phyloP scores from a whole-genome alignment of 1,140 invertebrate species.

The Cylas formicarius region DNA sequence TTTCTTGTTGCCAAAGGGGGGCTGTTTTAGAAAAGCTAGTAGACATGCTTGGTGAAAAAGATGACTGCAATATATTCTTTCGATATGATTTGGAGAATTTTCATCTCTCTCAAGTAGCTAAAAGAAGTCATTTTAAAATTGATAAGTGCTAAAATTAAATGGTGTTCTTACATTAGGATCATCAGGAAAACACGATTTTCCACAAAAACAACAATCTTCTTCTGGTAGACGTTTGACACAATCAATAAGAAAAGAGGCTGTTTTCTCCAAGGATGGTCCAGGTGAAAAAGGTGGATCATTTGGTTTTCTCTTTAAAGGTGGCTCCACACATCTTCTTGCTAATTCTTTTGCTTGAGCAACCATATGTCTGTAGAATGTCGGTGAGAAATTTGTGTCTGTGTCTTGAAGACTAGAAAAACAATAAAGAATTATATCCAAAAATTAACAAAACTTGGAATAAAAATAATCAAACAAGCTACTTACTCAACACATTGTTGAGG shows the following conservation, averaged over 20 bases:
- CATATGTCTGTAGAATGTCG: slow-evolving; percentile 54
- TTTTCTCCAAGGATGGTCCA: slow-evolving; percentile 53
- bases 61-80: slow-evolving; percentile 70
- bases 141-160: slow-evolving; percentile 7
- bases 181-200: slow-evolving; percentile 51
- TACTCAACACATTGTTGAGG: slow-evolving; percentile 52
- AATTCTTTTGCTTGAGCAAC: slow-evolving; percentile 61
- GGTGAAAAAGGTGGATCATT: slow-evolving; percentile 52
- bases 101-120: slow-evolving; percentile 51
- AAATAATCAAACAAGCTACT: slow-evolving; percentile 21
- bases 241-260: slow-evolving; percentile 56
- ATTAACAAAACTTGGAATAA: background rate
- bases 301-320: slow-evolving; percentile 51
- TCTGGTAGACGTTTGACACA: slow-evolving; percentile 53
- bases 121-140: slow-evolving; percentile 20
- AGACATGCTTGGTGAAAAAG: slow-evolving; percentile 67
- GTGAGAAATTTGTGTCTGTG: slow-evolving; percentile 60
- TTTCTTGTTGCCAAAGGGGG: slow-evolving; percentile 64
- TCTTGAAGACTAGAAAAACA: slow-evolving; percentile 47
- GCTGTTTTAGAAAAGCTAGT: slow-evolving; percentile 64
- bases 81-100: slow-evolving; percentile 53
- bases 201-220: slow-evolving; percentile 60
- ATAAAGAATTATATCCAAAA: background rate
- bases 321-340: slow-evolving; percentile 61
- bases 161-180: slow-evolving; percentile 46